Base-by-base conservation (phyloP, 1,140 invertebrate species). In the Meloidogyne floridensis region DNA sequence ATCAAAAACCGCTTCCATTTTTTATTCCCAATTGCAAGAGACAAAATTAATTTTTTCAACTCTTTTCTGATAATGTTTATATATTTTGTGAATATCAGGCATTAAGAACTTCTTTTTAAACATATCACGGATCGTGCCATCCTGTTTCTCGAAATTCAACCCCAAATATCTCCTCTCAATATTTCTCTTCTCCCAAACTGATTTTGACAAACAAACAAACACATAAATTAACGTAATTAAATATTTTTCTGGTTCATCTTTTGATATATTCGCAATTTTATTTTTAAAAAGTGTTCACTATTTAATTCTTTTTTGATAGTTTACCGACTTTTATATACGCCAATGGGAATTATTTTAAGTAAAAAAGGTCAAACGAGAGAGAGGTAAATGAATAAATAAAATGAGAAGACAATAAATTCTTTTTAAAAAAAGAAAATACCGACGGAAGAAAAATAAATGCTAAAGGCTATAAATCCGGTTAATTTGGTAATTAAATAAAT, bases 381-480 rank as follows among this genome's bases (percentile, higher is more conserved):
- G 59, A 65, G n/a, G n/a, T 65, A 65, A 65, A 65, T 15, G n/a
- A 15, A 65, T 65, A 65, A 65, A 65, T n/a, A 65, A 32, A 54
- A 54, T 54, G 11, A 54, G 4, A 65, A 65, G 59, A 65, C 59
- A 65, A 65, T 65, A 65, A 65, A 65, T 54, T 11, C 5, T 65
- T 65, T 65, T 65, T 2, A n/a, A n/a, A n/a, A 15, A 65, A 65
- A 18, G 7, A 65, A 65, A 65, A 65, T 65, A 65, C 59, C 59
- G 59, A 65, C 59, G n/a, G 15, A 15, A 59, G 13, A 59, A 59
- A n/a, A 65, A 2, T 15, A 18, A 65, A 65, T n/a, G 15, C 59
- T n/a, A 65, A 65, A 65, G 15, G 59, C 59, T 65, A 65, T 65
- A 65, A 65, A 65, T 65, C n/a, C 59, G 56, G 15, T 59, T 59